Base-by-base conservation (phyloP, 2,797 vertebrate species). In the Onychomys torridus region DNA sequence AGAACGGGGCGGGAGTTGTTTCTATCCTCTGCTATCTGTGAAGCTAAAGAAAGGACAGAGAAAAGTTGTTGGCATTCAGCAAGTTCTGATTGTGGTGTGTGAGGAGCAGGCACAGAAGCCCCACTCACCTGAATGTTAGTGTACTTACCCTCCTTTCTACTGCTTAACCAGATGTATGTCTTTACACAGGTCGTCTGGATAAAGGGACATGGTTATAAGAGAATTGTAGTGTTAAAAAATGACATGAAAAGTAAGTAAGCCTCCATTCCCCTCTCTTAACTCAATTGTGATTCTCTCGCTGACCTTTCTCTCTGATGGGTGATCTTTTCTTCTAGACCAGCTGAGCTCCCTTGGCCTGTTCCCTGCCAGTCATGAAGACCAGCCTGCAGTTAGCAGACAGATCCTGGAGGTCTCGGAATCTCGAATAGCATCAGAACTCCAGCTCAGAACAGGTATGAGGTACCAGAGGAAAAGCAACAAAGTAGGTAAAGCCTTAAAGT, bases 151-250 rank as follows among this genome's bases (percentile, higher is more conserved):
- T 49, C 40, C 55, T 71, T 96, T 73, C 92, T 86, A 16, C 71
- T 95, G 91, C 86, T 76, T 98, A 95, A 98, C 96, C 87, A 65
- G 63, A 32, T 89, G 63, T 92, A 78, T 95, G 89, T 96, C 82
- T 98, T 96, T 97, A 11, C 83, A 23, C 96, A 99, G 99, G 99
- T 99, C 86, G 99, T 99, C 97, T 99, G 99, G 99, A 99, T 99
- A 98, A 99, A 99, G 99, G 99, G 99, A 61, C 99, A 99, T 10
- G 99, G 99, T 82, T 99, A 99, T 98, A 99, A 99, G 98, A 99
- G 99, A 98, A 99, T 99, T 98, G 99, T 99, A 89, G 99, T 99
- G 97, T 98, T 99, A 82, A 99, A 99, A 98, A 99, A 99, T 94
- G 99, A 99, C 98, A 99, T 99, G 99, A 99, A 99, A 99, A 99